These are phyloP conservation scores for Oreochromis spilurus DNA, from an alignment of 2,113 vertebrate species.

Conservation along the genomic window DNA sequence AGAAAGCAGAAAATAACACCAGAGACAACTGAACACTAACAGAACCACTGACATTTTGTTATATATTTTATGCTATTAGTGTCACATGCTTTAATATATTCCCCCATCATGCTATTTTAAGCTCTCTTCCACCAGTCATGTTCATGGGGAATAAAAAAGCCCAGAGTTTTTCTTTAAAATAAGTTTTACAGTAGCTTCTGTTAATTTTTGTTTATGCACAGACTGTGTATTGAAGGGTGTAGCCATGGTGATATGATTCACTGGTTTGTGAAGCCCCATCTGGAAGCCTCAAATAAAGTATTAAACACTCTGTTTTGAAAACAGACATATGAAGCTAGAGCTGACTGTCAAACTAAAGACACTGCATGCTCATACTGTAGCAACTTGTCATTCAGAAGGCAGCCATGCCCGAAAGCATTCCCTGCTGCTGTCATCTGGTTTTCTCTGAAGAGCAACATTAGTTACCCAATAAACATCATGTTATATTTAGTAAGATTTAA, in stretches of 20 bases:
- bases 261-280: background rate
- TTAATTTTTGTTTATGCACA: background rate
- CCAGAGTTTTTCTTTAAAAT: background rate
- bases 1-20: background rate
- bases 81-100: background rate
- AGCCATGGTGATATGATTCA: background rate
- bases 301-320: background rate
- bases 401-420: background rate
- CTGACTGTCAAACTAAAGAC: background rate
- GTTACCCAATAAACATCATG: background rate
- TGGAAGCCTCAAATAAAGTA: background rate
- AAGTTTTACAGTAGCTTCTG: background rate
- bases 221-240: background rate
- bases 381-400: background rate
- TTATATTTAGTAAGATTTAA: background rate
- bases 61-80: background rate
- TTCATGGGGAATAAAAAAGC: background rate
- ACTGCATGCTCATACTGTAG: background rate
- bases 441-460: accelerated
- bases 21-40: background rate
- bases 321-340: background rate
- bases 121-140: no score
- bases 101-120: background rate
- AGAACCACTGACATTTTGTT: background rate
- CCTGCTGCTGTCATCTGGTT: background rate